phyloP scores from a whole-genome alignment of 2,113 vertebrate genomes.

The Pleuronectes platessa region DNA sequence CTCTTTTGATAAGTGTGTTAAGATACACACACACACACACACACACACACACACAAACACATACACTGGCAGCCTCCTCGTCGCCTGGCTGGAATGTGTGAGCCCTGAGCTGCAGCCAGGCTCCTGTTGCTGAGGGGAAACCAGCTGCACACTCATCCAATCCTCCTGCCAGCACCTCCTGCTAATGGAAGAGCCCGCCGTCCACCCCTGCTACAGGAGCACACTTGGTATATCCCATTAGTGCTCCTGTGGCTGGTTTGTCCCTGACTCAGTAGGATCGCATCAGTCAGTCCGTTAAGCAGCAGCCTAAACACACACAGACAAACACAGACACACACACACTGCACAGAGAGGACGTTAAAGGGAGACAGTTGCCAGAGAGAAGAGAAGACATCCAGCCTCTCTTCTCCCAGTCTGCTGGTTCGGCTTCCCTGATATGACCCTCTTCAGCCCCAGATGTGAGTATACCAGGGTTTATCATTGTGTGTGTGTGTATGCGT shows the following conservation, averaged over 20 bases:
- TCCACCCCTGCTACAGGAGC: constrained; percentile 66
- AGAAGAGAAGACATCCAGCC: constrained; percentile 46
- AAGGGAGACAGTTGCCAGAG: constrained; percentile 46
- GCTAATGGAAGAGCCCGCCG: constrained; percentile 64
- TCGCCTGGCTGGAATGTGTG: constrained; percentile 57
- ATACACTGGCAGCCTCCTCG: constrained; percentile 29
- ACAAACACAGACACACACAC: neutral
- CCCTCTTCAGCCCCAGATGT: constrained; percentile 84
- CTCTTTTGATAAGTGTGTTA: constrained; percentile 16
- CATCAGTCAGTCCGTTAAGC: constrained; percentile 61
- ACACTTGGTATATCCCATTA: constrained; percentile 77
- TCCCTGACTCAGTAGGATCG: constrained; percentile 80
- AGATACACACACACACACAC: constrained; percentile 7
- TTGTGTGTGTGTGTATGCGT: neutral
- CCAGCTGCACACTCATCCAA: constrained; percentile 60
- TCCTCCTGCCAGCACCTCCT: constrained; percentile 43
- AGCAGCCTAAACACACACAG: constrained; percentile 13
- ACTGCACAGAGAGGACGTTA: constrained; percentile 35
- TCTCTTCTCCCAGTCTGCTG: constrained; percentile 43
- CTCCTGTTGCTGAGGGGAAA: constrained; percentile 71
- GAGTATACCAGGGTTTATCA: constrained; percentile 67
- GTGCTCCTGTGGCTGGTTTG: constrained; percentile 75
- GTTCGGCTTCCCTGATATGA: constrained; percentile 79
- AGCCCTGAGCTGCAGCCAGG: constrained; percentile 58
- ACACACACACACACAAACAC: neutral